Conservation (phyloP, 2,113 vertebrate species). For the Bubalus kerabau region DNA sequence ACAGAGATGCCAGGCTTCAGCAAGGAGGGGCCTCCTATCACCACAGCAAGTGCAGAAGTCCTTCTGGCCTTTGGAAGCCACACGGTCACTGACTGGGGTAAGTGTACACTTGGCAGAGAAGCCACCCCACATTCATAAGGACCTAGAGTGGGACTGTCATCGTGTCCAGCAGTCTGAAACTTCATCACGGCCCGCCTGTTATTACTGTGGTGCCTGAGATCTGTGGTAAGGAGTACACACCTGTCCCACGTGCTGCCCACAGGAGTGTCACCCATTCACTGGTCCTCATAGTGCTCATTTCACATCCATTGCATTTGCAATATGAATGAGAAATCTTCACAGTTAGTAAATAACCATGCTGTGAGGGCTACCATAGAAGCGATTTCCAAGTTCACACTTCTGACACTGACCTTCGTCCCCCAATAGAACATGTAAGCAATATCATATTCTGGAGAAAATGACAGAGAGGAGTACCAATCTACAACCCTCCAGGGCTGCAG, state of each 20-base stretch:
- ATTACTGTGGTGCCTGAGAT: not conserved
- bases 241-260: too few relatives aligned
- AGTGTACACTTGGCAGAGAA: not conserved
- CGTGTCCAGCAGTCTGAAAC: too few relatives aligned
- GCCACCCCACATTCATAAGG: not conserved
- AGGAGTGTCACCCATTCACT: rapidly evolving
- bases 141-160: rapidly evolving
- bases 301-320: not conserved
- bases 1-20: not conserved
- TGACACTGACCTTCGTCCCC: not conserved
- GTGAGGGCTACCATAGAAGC: too few relatives aligned
- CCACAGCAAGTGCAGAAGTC: not conserved
- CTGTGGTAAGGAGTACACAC: too few relatives aligned
- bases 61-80: not conserved
- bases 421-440: not conserved
- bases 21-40: not conserved
- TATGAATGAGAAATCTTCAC: not conserved
- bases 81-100: not conserved
- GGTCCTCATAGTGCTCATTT: not conserved
- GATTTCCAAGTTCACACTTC: not conserved
- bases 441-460: not conserved
- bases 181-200: rapidly evolving
- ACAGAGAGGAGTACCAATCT: too few relatives aligned
- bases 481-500: not conserved
- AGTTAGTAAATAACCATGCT: too few relatives aligned